Evolutionary conservation across 2,888 invertebrate genomes (phyloP).

Genomic region (Chrysodeixis includens): DNA sequence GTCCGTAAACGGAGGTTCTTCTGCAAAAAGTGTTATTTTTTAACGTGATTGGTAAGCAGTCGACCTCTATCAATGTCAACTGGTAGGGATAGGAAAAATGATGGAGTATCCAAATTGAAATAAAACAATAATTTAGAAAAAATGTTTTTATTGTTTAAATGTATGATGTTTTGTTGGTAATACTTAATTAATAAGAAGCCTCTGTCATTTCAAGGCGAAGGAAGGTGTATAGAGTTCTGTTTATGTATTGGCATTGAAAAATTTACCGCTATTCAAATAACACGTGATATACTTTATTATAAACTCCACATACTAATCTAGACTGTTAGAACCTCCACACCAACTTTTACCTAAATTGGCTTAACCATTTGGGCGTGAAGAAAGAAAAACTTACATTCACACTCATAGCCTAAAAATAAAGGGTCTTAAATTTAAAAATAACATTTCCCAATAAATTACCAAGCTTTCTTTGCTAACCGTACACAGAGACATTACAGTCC

Average conservation of each 20-base stretch:
- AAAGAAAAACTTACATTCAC: too few relatives aligned
- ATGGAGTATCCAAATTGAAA: slow-evolving; percentile 11
- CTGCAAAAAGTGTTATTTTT: slow-evolving; percentile 55
- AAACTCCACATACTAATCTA: too few relatives aligned
- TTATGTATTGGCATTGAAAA: too few relatives aligned
- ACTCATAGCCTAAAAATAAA: background rate
- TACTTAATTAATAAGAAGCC: too few relatives aligned
- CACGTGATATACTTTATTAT: too few relatives aligned
- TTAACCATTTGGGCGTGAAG: too few relatives aligned
- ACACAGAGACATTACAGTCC: slow-evolving; percentile 56
- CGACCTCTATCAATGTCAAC: slow-evolving; percentile 69
- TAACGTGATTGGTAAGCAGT: slow-evolving; percentile 56
- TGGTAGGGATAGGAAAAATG: slow-evolving; percentile 24
- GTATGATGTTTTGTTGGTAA: too few relatives aligned
- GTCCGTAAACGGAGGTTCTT: slow-evolving; percentile 32
- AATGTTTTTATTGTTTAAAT: background rate
- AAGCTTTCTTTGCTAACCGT: slow-evolving; percentile 28
- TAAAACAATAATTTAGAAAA: slow-evolving; percentile 3
- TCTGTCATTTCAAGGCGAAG: too few relatives aligned
- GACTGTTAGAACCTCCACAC: too few relatives aligned
- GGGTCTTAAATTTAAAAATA: background rate
- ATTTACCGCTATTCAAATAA: too few relatives aligned
- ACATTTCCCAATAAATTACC: background rate
- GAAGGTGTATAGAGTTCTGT: too few relatives aligned
- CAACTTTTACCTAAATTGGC: too few relatives aligned